Evolutionary conservation across 2,888 invertebrate species (phyloP).

Genomic region (Peribatodes rhomboidaria): DNA sequence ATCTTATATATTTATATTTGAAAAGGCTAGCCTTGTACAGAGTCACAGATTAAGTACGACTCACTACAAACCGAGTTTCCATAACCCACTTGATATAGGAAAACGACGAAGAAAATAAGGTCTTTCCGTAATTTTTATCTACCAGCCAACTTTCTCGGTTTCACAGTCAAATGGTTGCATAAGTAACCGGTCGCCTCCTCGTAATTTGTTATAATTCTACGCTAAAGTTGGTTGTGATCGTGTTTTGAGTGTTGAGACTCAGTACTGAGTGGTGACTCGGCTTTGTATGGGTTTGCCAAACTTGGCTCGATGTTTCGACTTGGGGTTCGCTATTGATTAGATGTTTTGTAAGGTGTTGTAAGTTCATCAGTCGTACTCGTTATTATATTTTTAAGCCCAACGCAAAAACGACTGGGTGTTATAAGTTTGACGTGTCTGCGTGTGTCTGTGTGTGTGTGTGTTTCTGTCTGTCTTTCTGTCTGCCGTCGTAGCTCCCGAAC

Average conservation of each 20-base stretch:
- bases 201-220: conserved; percentile 46
- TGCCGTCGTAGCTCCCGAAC: too few species aligned
- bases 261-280: background rate
- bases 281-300: conserved; percentile 25
- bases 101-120: conserved; percentile 43
- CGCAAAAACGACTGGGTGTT: too few species aligned
- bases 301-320: conserved; percentile 9
- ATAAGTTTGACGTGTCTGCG: too few species aligned
- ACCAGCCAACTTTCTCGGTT: conserved; percentile 52
- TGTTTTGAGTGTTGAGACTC: conserved; percentile 5
- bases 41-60: background rate
- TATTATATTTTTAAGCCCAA: too few species aligned
- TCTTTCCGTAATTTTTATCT: conserved; percentile 51
- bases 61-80: background rate
- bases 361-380: background rate
- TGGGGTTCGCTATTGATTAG: conserved; percentile 1
- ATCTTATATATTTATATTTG: background rate
- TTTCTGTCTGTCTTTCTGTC: too few species aligned
- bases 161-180: conserved; percentile 48
- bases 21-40: background rate
- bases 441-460: too few species aligned
- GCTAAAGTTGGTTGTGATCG: conserved; percentile 13
- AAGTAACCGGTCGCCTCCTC: conserved; percentile 44
- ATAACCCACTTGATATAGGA: conserved; percentile 2
- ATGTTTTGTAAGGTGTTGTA: background rate